These are phyloP conservation scores for Torymus tubicola DNA, from an alignment of 2,888 invertebrate species.

Conservation along the genomic window DNA sequence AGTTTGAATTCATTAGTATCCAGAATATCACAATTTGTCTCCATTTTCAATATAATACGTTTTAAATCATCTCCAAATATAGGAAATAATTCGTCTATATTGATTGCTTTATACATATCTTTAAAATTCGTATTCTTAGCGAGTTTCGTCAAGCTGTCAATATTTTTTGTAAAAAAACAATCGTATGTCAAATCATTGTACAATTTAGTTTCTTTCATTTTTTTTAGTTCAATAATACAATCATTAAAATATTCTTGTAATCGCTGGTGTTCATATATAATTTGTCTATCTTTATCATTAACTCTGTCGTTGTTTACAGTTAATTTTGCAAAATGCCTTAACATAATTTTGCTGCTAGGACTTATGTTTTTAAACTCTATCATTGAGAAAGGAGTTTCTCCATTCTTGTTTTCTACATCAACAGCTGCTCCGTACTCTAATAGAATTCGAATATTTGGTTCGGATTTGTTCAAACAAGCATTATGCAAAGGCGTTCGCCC, in stretches of 20 bases:
- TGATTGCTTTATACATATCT: no score
- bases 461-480: background rate
- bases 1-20: no score
- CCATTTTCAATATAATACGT: no score
- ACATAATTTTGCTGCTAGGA: background rate
- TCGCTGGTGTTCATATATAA: background rate
- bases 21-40: no score
- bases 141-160: no score
- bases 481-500: background rate
- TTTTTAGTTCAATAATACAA: background rate
- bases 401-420: background rate
- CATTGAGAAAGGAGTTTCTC: background rate
- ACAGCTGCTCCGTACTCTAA: background rate
- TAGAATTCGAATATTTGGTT: background rate
- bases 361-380: slow-evolving; percentile 7
- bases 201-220: background rate
- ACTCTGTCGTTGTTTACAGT: background rate
- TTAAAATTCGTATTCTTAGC: no score
- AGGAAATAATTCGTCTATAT: no score
- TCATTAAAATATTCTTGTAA: background rate
- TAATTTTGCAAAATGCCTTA: background rate
- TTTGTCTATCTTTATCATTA: background rate
- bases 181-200: background rate
- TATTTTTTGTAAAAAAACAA: no score
- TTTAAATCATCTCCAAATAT: no score